Base-by-base conservation (phyloP, 2,888 invertebrate genomes). In the Drosophila kuntzei region DNA sequence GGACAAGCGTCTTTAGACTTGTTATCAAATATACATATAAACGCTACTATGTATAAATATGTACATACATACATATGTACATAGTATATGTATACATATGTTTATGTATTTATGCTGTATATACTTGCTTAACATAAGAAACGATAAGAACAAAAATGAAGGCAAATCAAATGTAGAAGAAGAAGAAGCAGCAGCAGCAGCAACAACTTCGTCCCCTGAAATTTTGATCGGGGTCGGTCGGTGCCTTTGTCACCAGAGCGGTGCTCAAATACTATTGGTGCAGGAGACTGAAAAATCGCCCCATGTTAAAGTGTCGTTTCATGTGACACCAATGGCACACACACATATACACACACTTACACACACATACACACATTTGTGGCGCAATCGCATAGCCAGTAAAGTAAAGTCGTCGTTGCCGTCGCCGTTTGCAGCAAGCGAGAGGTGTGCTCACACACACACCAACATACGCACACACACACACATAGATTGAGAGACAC, bases 221-320 rank as follows among this genome's bases (percentile, higher is more conserved):
- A 25, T 22, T 53, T 39, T 29, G 46, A 25, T 59, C 44, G 37
- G 27, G 57, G 64, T 80, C 71, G 79, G n/a, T n/a, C n/a, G 75
- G 62, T 75, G 79, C 69, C 83, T 78, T 89, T 87, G 87, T 87
- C 87, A 85, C 89, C 90, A 89, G 67, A 62, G 72, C 67, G 66
- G 70, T 72, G 84, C 89, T 81, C 83, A 69, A 87, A 79, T 89
- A 80, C 88, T 75, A 89, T 90, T 89, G 88, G 90, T 89, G 87
- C 89, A 85, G 80, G 84, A 81, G 84, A 80, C 84, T 81, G 60
- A 71, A 76, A 87, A 85, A 76, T 85, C 90, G 85, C 87, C 87
- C 90, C 87, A 78, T 85, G 72, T 73, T 83, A 88, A 90, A 90
- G 80, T 88, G 88, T 88, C 88, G 80, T 77, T 81, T 83, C 81